These are phyloP conservation scores for Pseudopodoces humilis DNA, from an alignment of 2,113 vertebrate genomes.

Conservation along the genomic window DNA sequence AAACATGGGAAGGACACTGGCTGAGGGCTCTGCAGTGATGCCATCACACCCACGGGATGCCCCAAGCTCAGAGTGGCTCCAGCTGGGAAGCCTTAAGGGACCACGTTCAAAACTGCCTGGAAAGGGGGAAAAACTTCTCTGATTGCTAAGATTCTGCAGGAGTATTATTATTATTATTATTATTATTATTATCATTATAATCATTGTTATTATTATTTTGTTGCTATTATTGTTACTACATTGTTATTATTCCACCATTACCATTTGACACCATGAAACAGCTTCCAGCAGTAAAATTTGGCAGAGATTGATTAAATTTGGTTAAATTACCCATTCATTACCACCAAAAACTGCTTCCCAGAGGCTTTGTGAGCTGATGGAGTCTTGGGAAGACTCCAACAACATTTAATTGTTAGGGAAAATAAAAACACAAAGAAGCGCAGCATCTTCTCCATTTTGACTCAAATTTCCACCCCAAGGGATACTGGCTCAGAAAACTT, in stretches of 20 bases:
- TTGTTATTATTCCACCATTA: accelerated
- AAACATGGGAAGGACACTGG: not conserved
- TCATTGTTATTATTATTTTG: too few relatives aligned
- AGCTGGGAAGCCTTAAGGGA: not conserved
- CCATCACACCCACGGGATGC: accelerated
- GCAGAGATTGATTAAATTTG: not conserved
- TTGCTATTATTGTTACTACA: not conserved
- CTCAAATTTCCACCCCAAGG: not conserved
- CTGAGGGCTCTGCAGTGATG: not conserved
- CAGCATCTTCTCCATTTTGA: accelerated
- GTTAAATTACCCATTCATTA: not conserved
- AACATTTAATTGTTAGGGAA: not conserved
- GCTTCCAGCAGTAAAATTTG: not conserved
- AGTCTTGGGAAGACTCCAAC: not conserved
- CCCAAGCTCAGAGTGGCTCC: accelerated
- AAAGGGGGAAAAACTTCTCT: not conserved
- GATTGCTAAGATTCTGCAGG: not conserved
- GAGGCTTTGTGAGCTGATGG: not conserved
- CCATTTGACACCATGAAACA: accelerated
- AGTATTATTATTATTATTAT: not conserved
- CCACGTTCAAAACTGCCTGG: accelerated
- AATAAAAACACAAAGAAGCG: not conserved
- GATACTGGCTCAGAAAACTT: not conserved
- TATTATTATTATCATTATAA: too few relatives aligned
- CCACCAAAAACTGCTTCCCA: not conserved